These are phyloP conservation scores for Helleia helle DNA, from an alignment of 2,888 invertebrate genomes.

Conservation along the genomic window DNA sequence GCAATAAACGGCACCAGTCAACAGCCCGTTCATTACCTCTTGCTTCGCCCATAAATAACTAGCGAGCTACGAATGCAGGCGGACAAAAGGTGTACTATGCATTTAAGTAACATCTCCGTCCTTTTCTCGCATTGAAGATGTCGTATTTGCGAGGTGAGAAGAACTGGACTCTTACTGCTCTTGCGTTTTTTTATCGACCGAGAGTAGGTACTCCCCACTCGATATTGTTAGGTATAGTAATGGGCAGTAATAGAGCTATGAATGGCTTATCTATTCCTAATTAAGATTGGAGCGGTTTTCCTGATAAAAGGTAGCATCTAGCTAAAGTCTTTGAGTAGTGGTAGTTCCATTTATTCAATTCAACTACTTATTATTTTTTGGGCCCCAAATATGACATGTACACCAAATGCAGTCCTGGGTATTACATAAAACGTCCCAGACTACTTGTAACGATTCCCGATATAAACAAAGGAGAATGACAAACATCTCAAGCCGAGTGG, in stretches of 20 bases:
- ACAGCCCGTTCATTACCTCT: slow-evolving; percentile 62
- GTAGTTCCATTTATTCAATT: too few species aligned
- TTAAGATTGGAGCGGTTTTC: too few species aligned
- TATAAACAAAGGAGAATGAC: slow-evolving; percentile 43
- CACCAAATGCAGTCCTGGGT: too few species aligned
- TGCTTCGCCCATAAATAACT: slow-evolving; percentile 53
- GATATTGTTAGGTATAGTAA: not conserved
- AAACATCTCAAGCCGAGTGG: slow-evolving; percentile 34
- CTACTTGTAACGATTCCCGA: slow-evolving; percentile 19
- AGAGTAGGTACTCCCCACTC: not conserved
- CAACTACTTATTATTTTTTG: too few species aligned
- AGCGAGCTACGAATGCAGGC: slow-evolving; percentile 29
- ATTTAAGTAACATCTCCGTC: not conserved
- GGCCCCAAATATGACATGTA: too few species aligned
- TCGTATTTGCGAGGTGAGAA: not conserved
- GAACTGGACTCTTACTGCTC: not conserved
- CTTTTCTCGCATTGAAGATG: not conserved
- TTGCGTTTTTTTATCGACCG: not conserved
- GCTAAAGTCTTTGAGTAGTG: too few species aligned
- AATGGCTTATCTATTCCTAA: too few species aligned
- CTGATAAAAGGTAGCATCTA: too few species aligned
- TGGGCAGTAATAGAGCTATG: too few species aligned
- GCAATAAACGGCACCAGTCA: slow-evolving; percentile 65
- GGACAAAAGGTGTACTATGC: slow-evolving; percentile 29
- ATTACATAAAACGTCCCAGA: not conserved